Evolutionary conservation across 1,140 invertebrate species (phyloP), one percentile per base, ranked within the genome.

Genomic region (Caenorhabditis latens): DNA sequence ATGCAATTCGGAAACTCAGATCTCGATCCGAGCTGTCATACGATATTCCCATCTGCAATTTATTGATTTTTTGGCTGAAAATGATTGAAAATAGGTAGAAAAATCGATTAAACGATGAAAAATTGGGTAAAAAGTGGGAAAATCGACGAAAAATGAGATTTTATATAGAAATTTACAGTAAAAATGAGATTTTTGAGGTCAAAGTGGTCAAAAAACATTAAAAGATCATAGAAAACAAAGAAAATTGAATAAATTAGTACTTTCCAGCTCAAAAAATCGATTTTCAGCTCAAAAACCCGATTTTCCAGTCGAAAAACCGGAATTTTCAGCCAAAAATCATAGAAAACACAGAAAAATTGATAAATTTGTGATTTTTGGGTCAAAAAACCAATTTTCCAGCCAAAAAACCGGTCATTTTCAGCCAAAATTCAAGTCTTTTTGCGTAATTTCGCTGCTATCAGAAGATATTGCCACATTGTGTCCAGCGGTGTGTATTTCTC

Each of bases 391-490:
- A 32, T 32, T 32, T 32, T 32, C 2, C 32, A 32, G 32, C 2
- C 32, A 2, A 32, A 32, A 32, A 32, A 32, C 32, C 32, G 32
- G 2, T 1, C n/a, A 32, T 32, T 32, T 32, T 32, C 32, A 32
- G 2, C 32, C 16, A 58, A 58, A 40, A 40, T 40, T 46, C 42
- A 71, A n/a, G 71, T 79, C 40, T 79, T 79, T 14, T 79, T 79
- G 43, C 71, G 43, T 11, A 79, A 53, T 79, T 79, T 79, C 14
- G 71, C 21, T 4, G 46, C 43, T 6, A 79, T 79, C 7, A 21
- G 19, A 19, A 79, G 71, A 32, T 79, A 79, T 79, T 79, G 71
- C 71, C 71, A 79, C 71, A 79, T 79, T 6, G 71, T 79, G 46
- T 79, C 71, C 7, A 79, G 46, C n/a, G 71, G 9, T 1, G 71